phyloP scores from a whole-genome alignment of 2,113 vertebrate genomes.

The Crypturellus undulatus region DNA sequence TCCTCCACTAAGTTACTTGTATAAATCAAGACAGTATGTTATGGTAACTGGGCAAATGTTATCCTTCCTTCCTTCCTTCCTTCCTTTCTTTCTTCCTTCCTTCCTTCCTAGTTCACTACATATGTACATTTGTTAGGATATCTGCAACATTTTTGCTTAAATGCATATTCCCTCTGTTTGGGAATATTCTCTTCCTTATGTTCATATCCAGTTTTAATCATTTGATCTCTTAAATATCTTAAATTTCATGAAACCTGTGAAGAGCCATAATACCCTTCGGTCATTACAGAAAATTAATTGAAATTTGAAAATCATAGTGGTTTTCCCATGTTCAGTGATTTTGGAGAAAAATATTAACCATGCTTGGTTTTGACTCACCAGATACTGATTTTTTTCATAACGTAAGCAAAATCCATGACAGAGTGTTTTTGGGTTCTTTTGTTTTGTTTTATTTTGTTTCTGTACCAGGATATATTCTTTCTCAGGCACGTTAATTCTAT shows the following conservation, averaged over 20 bases:
- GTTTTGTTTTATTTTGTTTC: no score
- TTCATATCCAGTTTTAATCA: background rate
- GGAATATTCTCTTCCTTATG: background rate
- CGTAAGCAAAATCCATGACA: no score
- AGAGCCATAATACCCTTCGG: background rate
- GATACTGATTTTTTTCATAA: background rate
- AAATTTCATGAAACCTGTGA: background rate
- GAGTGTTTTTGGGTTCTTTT: no score
- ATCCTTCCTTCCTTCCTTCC: fast-evolving
- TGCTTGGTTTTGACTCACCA: background rate
- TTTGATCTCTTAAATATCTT: background rate
- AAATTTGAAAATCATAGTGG: background rate
- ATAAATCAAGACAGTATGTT: background rate
- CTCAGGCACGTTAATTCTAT: no score
- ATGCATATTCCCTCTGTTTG: background rate
- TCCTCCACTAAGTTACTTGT: background rate
- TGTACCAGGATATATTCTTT: no score
- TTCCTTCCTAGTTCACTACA: background rate
- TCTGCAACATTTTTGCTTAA: background rate
- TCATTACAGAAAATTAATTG: background rate
- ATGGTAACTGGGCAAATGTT: background rate
- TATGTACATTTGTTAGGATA: background rate
- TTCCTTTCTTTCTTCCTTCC: fast-evolving
- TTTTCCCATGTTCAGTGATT: background rate
- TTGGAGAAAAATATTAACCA: background rate